Evolutionary conservation across 2,797 vertebrate genomes (phyloP).

Genomic region (Eptatretus atami): DNA sequence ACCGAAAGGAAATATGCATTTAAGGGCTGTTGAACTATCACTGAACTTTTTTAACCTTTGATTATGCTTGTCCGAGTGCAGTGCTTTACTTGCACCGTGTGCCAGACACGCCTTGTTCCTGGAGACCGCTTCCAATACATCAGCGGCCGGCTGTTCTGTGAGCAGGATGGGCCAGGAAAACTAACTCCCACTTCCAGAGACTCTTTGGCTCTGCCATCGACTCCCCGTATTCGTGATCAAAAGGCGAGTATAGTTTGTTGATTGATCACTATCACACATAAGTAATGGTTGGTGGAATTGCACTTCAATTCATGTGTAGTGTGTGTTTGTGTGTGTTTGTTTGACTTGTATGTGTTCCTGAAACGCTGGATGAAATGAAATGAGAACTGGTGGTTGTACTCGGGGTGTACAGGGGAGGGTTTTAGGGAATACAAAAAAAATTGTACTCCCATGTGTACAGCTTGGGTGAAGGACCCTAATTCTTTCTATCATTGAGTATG

Average conservation of each 20-base stretch:
- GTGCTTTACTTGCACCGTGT: slow-evolving; percentile 98
- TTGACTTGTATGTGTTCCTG: no score
- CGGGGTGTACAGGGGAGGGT: no score
- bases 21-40: not conserved
- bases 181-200: slow-evolving; percentile 39
- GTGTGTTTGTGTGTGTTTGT: no score
- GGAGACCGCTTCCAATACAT: slow-evolving; percentile 99
- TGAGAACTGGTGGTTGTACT: no score
- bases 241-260: slow-evolving; percentile 34
- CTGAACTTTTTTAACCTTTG: not conserved
- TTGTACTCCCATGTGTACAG: no score
- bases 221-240: slow-evolving; percentile 94
- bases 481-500: no score
- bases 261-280: no score
- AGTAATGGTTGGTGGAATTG: no score
- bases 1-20: not conserved
- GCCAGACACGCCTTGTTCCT: slow-evolving; percentile 88
- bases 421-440: no score
- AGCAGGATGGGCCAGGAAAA: slow-evolving; percentile 80
- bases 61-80: slow-evolving; percentile 13
- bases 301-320: no score
- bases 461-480: no score
- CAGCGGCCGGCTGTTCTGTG: slow-evolving; percentile 99
- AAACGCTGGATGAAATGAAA: no score
- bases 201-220: slow-evolving; percentile 99